Percentiles rank a stretch among this genome's conserved stretches.
Evolutionary conservation across 2,888 invertebrate species (phyloP).

Genomic region (Synergus gifuensis): DNA sequence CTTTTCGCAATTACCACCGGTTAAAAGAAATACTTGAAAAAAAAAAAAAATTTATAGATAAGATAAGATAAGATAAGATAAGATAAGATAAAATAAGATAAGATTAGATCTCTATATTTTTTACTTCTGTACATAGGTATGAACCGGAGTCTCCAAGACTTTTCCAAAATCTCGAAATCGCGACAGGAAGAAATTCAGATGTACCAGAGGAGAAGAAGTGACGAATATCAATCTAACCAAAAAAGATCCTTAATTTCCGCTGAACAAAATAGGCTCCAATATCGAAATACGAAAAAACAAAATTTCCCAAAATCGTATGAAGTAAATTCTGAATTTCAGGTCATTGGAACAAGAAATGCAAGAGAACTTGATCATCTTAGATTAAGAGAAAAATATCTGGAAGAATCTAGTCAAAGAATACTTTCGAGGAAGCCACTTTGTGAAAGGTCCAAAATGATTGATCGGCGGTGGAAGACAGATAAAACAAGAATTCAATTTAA

Average conservation of each 20-base stretch:
- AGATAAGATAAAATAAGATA: too few relatives aligned
- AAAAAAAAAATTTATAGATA: too few relatives aligned
- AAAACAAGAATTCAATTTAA: neutral
- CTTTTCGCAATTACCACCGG: too few relatives aligned
- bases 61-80: too few relatives aligned
- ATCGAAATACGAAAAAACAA: constrained; percentile 47
- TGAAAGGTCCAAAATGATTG: constrained; percentile 56
- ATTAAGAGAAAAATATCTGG: neutral
- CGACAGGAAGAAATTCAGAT: constrained; percentile 52
- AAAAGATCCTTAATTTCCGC: neutral
- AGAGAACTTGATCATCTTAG: constrained; percentile 57
- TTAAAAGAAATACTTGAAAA: too few relatives aligned
- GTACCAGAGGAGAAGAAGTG: constrained; percentile 8
- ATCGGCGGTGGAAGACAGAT: neutral
- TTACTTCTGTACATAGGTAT: neutral
- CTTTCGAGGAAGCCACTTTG: constrained; percentile 56
- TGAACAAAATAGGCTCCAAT: constrained; percentile 13
- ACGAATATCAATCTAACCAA: neutral
- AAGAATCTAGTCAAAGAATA: neutral
- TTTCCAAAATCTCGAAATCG: constrained; percentile 1
- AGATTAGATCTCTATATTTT: too few relatives aligned
- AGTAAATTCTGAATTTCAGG: constrained; percentile 41
- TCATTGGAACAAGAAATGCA: constrained; percentile 52
- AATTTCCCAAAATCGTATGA: constrained; percentile 54
- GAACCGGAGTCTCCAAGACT: neutral